These are phyloP conservation scores for Gallinago solitaria DNA, from an alignment of 2,797 vertebrate genomes.

Conservation along the genomic window DNA sequence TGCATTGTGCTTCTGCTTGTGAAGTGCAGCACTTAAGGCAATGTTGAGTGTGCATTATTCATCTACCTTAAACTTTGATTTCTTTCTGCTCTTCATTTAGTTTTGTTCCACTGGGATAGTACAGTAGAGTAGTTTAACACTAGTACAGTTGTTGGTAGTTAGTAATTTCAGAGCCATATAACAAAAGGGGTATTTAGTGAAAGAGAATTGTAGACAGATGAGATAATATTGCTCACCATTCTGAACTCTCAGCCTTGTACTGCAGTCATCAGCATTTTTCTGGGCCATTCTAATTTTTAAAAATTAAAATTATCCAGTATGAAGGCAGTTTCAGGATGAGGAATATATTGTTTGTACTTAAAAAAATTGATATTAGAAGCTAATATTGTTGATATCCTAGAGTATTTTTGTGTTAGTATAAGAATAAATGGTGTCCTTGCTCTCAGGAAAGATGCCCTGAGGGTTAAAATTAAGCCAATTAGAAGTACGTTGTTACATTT, in stretches of 20 bases:
- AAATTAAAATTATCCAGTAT: background rate
- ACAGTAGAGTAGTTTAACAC: background rate
- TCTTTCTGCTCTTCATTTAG: background rate
- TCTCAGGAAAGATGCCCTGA: background rate
- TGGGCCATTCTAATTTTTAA: background rate
- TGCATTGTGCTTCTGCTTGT: background rate
- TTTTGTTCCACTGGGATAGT: background rate
- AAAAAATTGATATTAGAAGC: background rate
- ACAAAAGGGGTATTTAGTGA: background rate
- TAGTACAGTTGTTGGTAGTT: background rate
- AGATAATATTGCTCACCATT: background rate
- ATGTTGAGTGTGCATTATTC: background rate
- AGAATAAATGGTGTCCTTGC: background rate
- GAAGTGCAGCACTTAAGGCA: background rate
- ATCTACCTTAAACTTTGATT: background rate
- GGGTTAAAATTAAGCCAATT: background rate
- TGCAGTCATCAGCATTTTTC: background rate
- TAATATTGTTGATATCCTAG: background rate
- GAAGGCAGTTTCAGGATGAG: background rate
- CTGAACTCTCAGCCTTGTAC: background rate
- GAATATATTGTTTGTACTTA: background rate
- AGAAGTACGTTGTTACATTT: background rate
- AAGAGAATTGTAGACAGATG: background rate
- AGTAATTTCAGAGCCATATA: background rate
- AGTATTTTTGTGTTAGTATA: background rate